Evolutionary conservation across 2,888 invertebrate genomes (phyloP), one percentile per base, ranked within the genome.

Genomic region (Theretra japonica): DNA sequence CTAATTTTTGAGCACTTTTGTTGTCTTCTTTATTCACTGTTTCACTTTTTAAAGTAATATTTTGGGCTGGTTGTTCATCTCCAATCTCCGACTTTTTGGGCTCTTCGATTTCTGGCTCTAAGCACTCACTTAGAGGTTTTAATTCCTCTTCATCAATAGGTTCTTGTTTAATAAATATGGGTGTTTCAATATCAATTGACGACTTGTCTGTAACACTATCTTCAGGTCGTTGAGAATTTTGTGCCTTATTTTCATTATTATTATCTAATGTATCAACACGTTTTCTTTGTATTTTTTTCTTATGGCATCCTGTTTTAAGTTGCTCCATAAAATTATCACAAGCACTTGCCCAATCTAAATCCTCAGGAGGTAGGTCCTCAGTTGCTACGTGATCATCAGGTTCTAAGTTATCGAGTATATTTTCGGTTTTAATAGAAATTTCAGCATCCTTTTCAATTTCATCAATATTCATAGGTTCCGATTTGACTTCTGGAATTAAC

Each of bases 241-340:
- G 81, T 59, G 75, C 33, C 76, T 83, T 83, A 77, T 76, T 81
- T 70, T 90, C 90, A 79, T 72, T 86, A 69, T 88, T 87, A 65
- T 73, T 79, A 56, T 88, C 88, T 33, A 76, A 68, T 21, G 83
- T 87, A 70, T 92, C 92, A 53, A 79, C 74, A 73, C 95, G 95
- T 91, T 95, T 95, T 87, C 94, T 95, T 23, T 92, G 88, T 1
- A 90, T 88, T 74, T 95, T 95, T 84, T 96, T 96, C 86, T 95
- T 96, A 70, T 92, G 93, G 71, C 92, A 92, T 60, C 95, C 95
- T 76, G 88, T 94, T 87, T 95, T 95, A 65, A 97, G 88, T 88
- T 97, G 97, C 85, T 97, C 96, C 88, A 97, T 95, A 86, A 97
- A 97, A 88, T 95, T 96, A 88, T 97, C 97, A 90, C 97, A 97